These are phyloP conservation scores for Menidia menidia DNA, from an alignment of 2,797 vertebrate genomes.

Conservation along the genomic window DNA sequence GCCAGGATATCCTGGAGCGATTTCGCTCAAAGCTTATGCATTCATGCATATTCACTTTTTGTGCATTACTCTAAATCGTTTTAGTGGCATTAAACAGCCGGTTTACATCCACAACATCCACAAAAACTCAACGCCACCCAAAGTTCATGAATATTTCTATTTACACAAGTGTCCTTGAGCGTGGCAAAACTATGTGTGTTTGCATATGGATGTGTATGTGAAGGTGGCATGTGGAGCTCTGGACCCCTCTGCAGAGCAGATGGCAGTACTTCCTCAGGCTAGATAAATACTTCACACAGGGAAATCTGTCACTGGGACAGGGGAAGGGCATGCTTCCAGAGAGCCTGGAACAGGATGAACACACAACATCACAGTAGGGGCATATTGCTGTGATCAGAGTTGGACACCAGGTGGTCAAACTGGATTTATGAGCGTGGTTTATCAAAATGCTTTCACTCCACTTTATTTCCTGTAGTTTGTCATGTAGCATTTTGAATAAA, in stretches of 20 bases:
- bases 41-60: slow-evolving; percentile 1
- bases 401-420: slow-evolving; percentile 11
- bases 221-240: slow-evolving; percentile 56
- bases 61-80: slow-evolving; percentile 3
- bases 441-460: slow-evolving; percentile 5
- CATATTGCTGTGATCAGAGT: slow-evolving; percentile 35
- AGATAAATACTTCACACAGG: slow-evolving; percentile 76
- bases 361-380: slow-evolving; percentile 35
- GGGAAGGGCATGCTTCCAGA: slow-evolving; percentile 62
- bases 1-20: slow-evolving; percentile 2
- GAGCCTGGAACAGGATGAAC: slow-evolving; percentile 45
- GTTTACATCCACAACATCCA: background rate
- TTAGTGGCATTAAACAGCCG: slow-evolving; percentile 3
- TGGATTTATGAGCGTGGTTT: slow-evolving; percentile 10
- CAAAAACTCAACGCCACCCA: background rate
- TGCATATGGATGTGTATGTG: slow-evolving; percentile 30
- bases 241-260: slow-evolving; percentile 74
- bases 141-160: slow-evolving; percentile 1
- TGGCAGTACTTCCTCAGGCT: slow-evolving; percentile 75
- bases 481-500: slow-evolving; percentile 6
- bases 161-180: slow-evolving; percentile 50
- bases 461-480: slow-evolving; percentile 5
- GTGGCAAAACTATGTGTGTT: slow-evolving; percentile 11
- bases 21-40: background rate
- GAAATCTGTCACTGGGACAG: slow-evolving; percentile 71